These are phyloP conservation scores for Terebella lapidaria DNA, from an alignment of 2,888 invertebrate species.

Conservation along the genomic window DNA sequence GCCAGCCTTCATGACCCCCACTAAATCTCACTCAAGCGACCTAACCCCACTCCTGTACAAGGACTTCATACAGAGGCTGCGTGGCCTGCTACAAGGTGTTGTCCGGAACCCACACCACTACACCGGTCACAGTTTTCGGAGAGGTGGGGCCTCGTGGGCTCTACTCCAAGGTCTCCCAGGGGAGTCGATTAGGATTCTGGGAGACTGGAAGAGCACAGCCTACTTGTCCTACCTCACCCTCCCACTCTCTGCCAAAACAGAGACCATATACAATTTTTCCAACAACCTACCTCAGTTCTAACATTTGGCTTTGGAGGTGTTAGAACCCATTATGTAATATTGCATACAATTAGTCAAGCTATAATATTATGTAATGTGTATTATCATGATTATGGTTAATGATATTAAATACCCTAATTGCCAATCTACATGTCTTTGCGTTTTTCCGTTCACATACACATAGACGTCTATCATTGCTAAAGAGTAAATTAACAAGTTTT, in stretches of 20 bases:
- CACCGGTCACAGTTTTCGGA: background rate
- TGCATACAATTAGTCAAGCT: too few relatives aligned
- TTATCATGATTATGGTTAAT: too few relatives aligned
- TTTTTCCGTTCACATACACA: too few relatives aligned
- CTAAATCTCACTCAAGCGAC: background rate
- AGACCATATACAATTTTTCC: background rate
- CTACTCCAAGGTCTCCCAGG: background rate
- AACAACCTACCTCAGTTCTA: constrained; percentile 1
- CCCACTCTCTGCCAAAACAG: background rate
- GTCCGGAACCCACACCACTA: background rate
- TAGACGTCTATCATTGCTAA: too few relatives aligned
- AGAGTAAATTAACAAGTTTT: too few relatives aligned
- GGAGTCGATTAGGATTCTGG: background rate
- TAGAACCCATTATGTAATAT: too few relatives aligned
- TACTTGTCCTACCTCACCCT: background rate
- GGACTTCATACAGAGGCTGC: background rate
- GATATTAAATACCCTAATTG: too few relatives aligned
- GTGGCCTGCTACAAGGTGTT: background rate
- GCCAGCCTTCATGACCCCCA: background rate
- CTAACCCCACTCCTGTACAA: background rate
- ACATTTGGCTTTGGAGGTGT: too few relatives aligned
- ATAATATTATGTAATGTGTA: too few relatives aligned
- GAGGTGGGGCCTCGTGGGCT: constrained; percentile 2
- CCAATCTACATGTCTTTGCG: too few relatives aligned
- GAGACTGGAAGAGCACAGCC: background rate